Base-by-base conservation (phyloP, 2,113 vertebrate species). In the Egretta garzetta region DNA sequence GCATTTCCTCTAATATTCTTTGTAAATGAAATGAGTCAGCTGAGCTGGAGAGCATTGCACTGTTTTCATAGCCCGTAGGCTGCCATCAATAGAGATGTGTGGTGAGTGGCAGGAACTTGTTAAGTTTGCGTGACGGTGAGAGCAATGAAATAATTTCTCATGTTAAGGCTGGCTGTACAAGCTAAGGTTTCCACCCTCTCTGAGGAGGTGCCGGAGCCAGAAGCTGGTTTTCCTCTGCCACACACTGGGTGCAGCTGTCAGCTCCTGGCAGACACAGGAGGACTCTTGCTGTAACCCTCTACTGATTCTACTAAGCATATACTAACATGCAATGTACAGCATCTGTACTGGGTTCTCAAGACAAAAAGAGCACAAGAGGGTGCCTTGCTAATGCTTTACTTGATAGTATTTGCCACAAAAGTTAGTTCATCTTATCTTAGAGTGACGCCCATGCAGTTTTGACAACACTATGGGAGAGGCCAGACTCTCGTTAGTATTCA, bases 11-110 rank as follows among this genome's bases (percentile, higher is more conserved):
- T 80, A 73, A 83, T 87, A 28, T 93, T 96, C 96, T 96, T 43
- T 76, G 85, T 88, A 96, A 95, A 63, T 45, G 30, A 93, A 90
- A 75, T 95, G 90, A 95, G 79, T 96, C 96, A 97, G 84, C 93
- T 41, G 37, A 56, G 49, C 79, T 85, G 81, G 45, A 73, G 39
- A 79, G 53, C 53, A 52, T 10, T 2, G 3, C 39, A 4, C 8
- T 37, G 47, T 72, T 79, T 71, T 64, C 43, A 39, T 11, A 84
- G 64, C 39, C 84, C 56, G 62, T 55, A 70, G 56, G 39, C 64
- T 80, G n/a, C 3, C 35, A 33, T 45, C 56, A 35, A 62, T 7
- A 50, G 79, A 62, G 32, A 11, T 30, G 35, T 67, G 47, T 60
- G 81, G 33, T 12, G 27, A 80, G 62, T 49, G 84, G 74, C 50